Conservation (phyloP, 2,113 vertebrate genomes). For the Lophius piscatorius region DNA sequence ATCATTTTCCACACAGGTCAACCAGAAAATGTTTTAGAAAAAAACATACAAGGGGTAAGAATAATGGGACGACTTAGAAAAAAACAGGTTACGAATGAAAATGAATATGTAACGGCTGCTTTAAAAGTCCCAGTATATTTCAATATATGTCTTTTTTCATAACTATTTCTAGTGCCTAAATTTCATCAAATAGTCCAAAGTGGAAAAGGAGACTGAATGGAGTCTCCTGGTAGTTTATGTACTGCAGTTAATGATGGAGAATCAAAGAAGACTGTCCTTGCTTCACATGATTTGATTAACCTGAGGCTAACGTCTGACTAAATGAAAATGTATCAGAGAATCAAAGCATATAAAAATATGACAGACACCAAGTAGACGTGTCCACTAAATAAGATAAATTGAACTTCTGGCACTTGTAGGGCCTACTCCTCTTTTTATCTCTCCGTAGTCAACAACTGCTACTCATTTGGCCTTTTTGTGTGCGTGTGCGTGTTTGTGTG, state of each 20-base stretch:
- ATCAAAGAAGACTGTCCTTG: constrained; percentile 11
- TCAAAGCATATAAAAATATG: constrained; percentile 33
- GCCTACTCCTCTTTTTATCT: constrained; percentile 42
- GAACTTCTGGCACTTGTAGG: constrained; percentile 32
- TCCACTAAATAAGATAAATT: constrained; percentile 38
- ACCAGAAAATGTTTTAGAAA: too few relatives aligned
- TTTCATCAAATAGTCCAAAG: background rate
- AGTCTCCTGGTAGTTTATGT: background rate
- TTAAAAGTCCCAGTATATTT: too few relatives aligned
- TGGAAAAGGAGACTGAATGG: background rate
- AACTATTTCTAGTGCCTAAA: background rate
- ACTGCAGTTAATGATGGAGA: background rate
- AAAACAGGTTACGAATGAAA: too few relatives aligned
- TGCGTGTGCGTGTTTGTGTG: constrained; percentile 9
- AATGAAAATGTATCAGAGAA: constrained; percentile 16
- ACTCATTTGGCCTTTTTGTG: constrained; percentile 6
- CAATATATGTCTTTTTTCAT: background rate
- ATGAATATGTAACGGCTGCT: too few relatives aligned
- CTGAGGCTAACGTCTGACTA: constrained; percentile 33
- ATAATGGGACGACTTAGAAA: too few relatives aligned
- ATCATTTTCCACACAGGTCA: too few relatives aligned
- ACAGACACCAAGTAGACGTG: constrained; percentile 30
- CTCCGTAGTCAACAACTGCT: constrained; percentile 26
- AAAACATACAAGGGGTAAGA: too few relatives aligned
- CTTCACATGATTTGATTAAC: constrained; percentile 31